phyloP scores from a whole-genome alignment of 2,888 invertebrate genomes.

The Oscheius myriophilus region DNA sequence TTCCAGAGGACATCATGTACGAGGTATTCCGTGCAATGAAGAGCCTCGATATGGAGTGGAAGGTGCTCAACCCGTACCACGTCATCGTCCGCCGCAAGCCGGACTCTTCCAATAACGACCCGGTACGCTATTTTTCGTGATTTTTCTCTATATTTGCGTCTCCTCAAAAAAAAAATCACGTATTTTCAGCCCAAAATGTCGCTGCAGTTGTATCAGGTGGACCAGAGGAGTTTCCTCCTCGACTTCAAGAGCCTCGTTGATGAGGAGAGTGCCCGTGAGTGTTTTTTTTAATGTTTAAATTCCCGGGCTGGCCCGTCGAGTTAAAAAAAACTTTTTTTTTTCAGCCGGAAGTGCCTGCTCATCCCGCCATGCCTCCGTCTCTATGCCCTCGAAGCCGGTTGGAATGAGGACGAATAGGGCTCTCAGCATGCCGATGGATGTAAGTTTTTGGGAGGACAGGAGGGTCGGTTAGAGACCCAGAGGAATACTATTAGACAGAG shows the following conservation, averaged over 20 bases:
- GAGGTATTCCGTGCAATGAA: conserved; percentile 99
- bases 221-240: conserved; percentile 93
- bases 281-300: neutral
- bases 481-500: neutral
- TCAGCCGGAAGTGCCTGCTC: conserved; percentile 62
- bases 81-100: conserved; percentile 92
- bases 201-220: conserved; percentile 97
- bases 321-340: conserved; percentile 18
- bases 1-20: conserved; percentile 92
- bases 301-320: no score
- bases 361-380: conserved; percentile 70
- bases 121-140: conserved; percentile 36
- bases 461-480: neutral
- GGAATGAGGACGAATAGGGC: conserved; percentile 63
- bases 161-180: conserved; percentile 11
- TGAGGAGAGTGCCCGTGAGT: conserved; percentile 63
- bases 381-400: conserved; percentile 65
- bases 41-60: conserved; percentile 97
- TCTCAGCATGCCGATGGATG: conserved; percentile 50
- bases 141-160: no score
- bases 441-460: conserved; percentile 18
- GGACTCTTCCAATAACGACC: conserved; percentile 57
- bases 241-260: conserved; percentile 89
- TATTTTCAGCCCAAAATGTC: conserved; percentile 84
- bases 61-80: conserved; percentile 94